These are phyloP conservation scores for Megaceryle maxima DNA, from an alignment of 2,113 vertebrate species.

Conservation along the genomic window DNA sequence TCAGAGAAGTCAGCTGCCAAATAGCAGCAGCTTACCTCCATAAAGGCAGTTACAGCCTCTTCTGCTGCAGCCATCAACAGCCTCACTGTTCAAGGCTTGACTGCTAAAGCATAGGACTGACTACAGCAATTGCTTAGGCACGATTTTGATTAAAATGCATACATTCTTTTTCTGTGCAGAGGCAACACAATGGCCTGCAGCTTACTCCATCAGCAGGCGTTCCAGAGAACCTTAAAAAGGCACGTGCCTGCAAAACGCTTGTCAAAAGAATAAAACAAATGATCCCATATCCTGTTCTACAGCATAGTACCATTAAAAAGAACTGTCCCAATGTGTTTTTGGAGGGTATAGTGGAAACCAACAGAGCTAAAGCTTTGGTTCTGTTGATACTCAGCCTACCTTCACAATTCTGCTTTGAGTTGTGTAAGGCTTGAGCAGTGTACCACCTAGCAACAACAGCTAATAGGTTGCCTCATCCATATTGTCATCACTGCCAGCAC, in stretches of 20 bases:
- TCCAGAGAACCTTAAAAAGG: neutral
- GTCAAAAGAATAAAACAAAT: neutral
- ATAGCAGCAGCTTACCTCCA: neutral
- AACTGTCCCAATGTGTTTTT: neutral
- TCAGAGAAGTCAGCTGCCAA: conserved; percentile 6
- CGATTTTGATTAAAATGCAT: neutral
- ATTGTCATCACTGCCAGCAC: conserved; percentile 82
- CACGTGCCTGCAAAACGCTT: neutral
- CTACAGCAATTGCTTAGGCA: conserved; percentile 38
- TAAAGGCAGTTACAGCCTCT: neutral
- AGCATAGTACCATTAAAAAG: neutral
- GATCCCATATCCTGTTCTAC: neutral
- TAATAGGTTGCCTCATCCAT: conserved; percentile 91
- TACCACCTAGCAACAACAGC: neutral
- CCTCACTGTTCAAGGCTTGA: neutral
- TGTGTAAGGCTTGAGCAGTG: neutral
- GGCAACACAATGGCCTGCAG: neutral
- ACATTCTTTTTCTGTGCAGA: neutral
- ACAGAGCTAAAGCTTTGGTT: neutral
- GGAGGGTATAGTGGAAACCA: neutral
- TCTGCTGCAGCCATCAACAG: neutral
- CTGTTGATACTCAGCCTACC: neutral
- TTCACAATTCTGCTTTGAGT: neutral
- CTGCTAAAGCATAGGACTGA: neutral
- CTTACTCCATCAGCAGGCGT: neutral